Conservation (phyloP, 1,140 invertebrate genomes). For the Tetragnatha versicolor region DNA sequence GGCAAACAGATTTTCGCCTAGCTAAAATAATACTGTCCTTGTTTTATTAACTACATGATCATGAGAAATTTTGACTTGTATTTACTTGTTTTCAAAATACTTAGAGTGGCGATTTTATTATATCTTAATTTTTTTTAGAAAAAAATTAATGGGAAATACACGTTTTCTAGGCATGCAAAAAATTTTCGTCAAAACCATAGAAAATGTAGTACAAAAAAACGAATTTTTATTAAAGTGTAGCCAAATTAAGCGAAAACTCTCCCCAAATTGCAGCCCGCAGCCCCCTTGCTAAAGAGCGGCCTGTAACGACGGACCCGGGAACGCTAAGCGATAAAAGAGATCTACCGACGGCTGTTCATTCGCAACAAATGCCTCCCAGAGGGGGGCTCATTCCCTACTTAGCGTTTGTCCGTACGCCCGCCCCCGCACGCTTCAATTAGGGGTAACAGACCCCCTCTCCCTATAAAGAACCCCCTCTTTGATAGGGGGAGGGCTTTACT, state of each 20-base stretch:
- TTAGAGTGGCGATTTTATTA: too few relatives aligned
- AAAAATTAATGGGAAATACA: too few relatives aligned
- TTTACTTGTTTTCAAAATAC: too few relatives aligned
- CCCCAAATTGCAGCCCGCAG: neutral
- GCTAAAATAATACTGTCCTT: too few relatives aligned
- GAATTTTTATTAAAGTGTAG: neutral
- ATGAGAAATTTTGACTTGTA: too few relatives aligned
- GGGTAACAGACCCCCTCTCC: slow-evolving; percentile 26
- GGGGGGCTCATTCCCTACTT: slow-evolving; percentile 43
- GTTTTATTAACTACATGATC: too few relatives aligned
- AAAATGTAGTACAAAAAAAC: neutral
- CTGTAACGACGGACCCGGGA: slow-evolving; percentile 3
- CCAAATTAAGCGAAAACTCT: neutral
- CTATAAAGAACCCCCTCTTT: slow-evolving; percentile 35
- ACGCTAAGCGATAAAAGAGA: slow-evolving; percentile 38
- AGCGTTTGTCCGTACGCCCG: slow-evolving; percentile 36
- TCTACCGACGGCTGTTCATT: neutral
- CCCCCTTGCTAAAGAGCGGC: neutral
- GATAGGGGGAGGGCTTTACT: slow-evolving; percentile 34
- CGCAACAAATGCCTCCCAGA: slow-evolving; percentile 23
- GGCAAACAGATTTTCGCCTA: too few relatives aligned
- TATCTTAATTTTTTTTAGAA: too few relatives aligned
- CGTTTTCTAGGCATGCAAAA: neutral
- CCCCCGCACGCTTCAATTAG: slow-evolving; percentile 37
- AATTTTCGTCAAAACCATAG: neutral